Percentiles rank a stretch among this genome's conserved stretches.
Conservation (phyloP, 2,797 vertebrate genomes). For the Halcyon badia region DNA sequence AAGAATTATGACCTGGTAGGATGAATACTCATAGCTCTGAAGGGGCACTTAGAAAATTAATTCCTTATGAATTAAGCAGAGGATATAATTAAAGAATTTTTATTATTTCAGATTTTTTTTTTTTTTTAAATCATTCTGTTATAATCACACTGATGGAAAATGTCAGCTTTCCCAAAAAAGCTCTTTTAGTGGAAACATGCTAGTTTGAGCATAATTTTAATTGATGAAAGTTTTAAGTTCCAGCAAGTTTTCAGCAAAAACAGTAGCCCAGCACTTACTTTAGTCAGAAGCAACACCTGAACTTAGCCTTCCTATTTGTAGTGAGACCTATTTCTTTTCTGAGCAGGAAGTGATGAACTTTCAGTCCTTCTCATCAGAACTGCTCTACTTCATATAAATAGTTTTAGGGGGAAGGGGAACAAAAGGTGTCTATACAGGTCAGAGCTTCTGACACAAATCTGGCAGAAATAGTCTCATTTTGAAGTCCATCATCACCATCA, state of each 20-base stretch:
- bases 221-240: not conserved
- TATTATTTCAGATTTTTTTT: not conserved
- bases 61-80: not conserved
- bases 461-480: not conserved
- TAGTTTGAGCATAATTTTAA: not conserved
- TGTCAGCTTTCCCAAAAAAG: not conserved
- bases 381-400: not conserved
- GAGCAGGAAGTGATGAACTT: not conserved
- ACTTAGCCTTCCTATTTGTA: not conserved
- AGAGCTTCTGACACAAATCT: not conserved
- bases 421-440: not conserved
- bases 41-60: not conserved
- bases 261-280: not conserved
- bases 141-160: not conserved
- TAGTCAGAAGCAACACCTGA: not conserved
- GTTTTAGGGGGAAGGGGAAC: not conserved
- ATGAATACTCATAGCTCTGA: not conserved
- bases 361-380: not conserved
- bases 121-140: not conserved
- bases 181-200: not conserved
- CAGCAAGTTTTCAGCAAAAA: not conserved
- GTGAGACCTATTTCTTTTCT: not conserved
- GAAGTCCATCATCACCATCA: not conserved
- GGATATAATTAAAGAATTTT: not conserved
- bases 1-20: not conserved